These are phyloP conservation scores for Ochropacha duplaris DNA, from an alignment of 2,888 invertebrate species.

Conservation along the genomic window DNA sequence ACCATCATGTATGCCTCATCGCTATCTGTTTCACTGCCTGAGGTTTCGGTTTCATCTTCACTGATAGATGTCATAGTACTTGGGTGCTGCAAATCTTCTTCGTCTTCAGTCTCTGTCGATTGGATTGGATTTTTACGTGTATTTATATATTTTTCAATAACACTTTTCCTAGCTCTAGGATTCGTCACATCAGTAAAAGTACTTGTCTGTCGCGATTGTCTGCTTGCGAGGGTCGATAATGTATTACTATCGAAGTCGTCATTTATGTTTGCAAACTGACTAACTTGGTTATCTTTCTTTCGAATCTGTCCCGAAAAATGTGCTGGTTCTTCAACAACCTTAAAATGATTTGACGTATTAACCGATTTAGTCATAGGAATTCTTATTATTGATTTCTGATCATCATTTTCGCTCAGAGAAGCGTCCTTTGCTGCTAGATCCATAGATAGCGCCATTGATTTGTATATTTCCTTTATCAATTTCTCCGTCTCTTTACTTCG, in stretches of 20 bases:
- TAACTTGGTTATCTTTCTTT: conserved; percentile 21
- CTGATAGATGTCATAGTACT: conserved; percentile 5
- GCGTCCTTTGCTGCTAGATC: conserved; percentile 46
- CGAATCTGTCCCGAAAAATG: conserved; percentile 40
- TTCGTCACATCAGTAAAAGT: conserved; percentile 15
- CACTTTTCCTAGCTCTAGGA: conserved; percentile 9
- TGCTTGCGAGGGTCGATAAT: conserved; percentile 10
- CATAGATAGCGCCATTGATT: conserved; percentile 58
- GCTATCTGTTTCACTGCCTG: conserved; percentile 30
- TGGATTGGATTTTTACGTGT: conserved; percentile 3
- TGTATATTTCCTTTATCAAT: conserved; percentile 72
- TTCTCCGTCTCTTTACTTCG: conserved; percentile 60
- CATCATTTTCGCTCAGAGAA: conserved; percentile 39
- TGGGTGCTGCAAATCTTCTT: conserved; percentile 7
- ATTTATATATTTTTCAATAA: conserved; percentile 1
- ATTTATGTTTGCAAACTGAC: conserved; percentile 17
- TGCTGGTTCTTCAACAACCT: conserved; percentile 21
- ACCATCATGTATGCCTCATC: conserved; percentile 20
- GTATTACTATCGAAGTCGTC: conserved; percentile 24
- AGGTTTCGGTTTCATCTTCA: conserved; percentile 22
- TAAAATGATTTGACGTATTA: conserved; percentile 16
- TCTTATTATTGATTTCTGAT: conserved; percentile 22
- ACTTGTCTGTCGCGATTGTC: conserved; percentile 15
- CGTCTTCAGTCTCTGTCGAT: conserved; percentile 3
- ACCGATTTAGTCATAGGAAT: conserved; percentile 12